Evolutionary conservation across 1,140 invertebrate genomes (phyloP).

Genomic region (Calephelis nemesis): DNA sequence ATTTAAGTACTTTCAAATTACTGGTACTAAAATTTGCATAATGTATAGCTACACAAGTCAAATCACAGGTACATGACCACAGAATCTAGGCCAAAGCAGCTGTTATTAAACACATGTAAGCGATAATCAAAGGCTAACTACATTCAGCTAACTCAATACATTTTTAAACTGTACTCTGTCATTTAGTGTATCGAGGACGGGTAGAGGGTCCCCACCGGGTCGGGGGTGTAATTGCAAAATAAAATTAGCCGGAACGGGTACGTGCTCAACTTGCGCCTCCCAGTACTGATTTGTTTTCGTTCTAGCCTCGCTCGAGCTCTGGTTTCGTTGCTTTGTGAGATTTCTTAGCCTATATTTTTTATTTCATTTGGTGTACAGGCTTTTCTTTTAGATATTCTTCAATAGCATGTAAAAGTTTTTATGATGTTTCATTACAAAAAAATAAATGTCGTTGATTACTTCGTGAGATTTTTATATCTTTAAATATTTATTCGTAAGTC

Average conservation of each 20-base stretch:
- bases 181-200: slow-evolving; percentile 63
- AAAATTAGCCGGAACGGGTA: slow-evolving; percentile 78
- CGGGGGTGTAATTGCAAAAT: slow-evolving; percentile 77
- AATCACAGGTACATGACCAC: too few species aligned
- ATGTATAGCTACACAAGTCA: too few species aligned
- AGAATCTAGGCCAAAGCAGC: too few species aligned
- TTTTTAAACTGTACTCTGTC: slow-evolving; percentile 46
- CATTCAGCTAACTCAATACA: slow-evolving; percentile 8
- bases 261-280: slow-evolving; percentile 78
- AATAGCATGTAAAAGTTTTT: too few species aligned
- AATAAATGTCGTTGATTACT: too few species aligned
- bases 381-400: too few species aligned
- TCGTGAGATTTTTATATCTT: too few species aligned
- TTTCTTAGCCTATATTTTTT: slow-evolving; percentile 74
- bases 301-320: slow-evolving; percentile 51
- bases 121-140: neutral
- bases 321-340: slow-evolving; percentile 62
- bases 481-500: too few species aligned
- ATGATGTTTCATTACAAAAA: too few species aligned
- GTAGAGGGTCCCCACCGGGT: slow-evolving; percentile 35
- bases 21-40: too few species aligned
- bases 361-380: slow-evolving; percentile 29
- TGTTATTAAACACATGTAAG: neutral
- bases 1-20: too few species aligned
- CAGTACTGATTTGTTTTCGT: slow-evolving; percentile 76